Evolutionary conservation across 2,888 invertebrate species (phyloP), one percentile per base, ranked within the genome.

Genomic region (Drosophila parthenogenetica): DNA sequence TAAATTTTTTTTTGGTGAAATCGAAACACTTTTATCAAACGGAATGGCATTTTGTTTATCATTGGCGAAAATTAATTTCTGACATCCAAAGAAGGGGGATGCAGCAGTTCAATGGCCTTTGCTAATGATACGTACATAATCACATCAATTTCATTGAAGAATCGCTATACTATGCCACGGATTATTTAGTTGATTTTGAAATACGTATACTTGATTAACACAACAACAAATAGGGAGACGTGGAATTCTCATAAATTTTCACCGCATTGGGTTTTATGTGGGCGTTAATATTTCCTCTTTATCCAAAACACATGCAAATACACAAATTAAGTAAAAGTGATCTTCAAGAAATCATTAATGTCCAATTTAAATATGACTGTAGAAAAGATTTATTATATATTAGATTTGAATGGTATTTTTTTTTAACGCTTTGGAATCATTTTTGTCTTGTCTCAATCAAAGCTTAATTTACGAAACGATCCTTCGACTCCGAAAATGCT

Each of bases 401-500:
- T 35, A 0, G 13, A 13, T 13, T 35, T 11, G 13, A 35, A 35
- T 35, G 0, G 4, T 13, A 13, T 4, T 13, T 13, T 3, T 13
- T 4, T 29, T 35, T 29, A 29, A 7, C 29, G 29, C 2, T 29
- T 29, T 29, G 2, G 8, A 25, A 3, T 14, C 7, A 14, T 46
- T 29, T 17, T 2, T 14, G n/a, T 3, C 29, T 29, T 29, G 29
- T 29, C 29, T 43, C 70, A 90, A 71, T 90, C 89, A 35, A 89
- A 76, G 53, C 81, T 68, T 11, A 90, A 29, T 72, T 78, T 82
- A 17, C 90, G 76, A 54, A 91, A 91, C 1, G 91, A 89, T 16
- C 91, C 91, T 0, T 89, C 88, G 29, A 82, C 62, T 0, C 91
- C 91, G 65, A 90, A 91, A 3, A 87, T 39, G 55, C 69, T 79